Conservation (phyloP, 2,113 vertebrate species). For the Rhineura floridana region DNA sequence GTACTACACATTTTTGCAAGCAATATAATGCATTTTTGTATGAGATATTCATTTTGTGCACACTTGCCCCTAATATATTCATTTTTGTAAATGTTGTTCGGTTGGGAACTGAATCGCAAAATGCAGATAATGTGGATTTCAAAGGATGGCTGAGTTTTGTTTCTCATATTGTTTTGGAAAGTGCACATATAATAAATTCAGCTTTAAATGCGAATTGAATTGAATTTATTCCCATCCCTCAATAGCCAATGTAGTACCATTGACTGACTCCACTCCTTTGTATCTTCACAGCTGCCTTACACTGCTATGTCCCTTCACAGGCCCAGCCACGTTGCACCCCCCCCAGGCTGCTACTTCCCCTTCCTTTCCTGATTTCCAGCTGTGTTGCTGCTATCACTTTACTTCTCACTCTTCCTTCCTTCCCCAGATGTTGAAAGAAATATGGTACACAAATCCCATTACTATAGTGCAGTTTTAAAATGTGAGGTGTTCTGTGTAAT, state of each 20-base stretch:
- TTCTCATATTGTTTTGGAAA: too few relatives aligned
- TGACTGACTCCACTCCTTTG: neutral
- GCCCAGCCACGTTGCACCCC: neutral
- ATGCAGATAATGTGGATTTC: too few relatives aligned
- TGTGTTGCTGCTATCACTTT: slow-evolving; percentile 3
- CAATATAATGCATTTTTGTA: too few relatives aligned
- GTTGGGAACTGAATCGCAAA: too few relatives aligned
- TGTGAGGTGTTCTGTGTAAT: slow-evolving; percentile 41
- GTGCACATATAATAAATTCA: too few relatives aligned
- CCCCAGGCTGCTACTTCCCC: neutral
- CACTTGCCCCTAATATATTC: too few relatives aligned
- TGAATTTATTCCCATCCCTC: too few relatives aligned
- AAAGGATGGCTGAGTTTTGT: too few relatives aligned
- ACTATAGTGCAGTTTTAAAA: slow-evolving; percentile 41
- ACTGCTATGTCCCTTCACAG: neutral
- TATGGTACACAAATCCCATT: slow-evolving; percentile 7
- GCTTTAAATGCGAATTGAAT: too few relatives aligned
- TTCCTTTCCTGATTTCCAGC: neutral
- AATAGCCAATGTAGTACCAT: neutral
- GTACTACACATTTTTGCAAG: too few relatives aligned
- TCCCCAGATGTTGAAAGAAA: neutral
- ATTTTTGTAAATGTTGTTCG: too few relatives aligned
- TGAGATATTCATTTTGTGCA: too few relatives aligned
- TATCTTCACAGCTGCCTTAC: neutral
- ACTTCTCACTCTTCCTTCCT: neutral